Percentiles rank a stretch among this genome's conserved stretches.
Evolutionary conservation across 1,140 invertebrate genomes (phyloP).

Genomic region (Paraescarpia echinospica): DNA sequence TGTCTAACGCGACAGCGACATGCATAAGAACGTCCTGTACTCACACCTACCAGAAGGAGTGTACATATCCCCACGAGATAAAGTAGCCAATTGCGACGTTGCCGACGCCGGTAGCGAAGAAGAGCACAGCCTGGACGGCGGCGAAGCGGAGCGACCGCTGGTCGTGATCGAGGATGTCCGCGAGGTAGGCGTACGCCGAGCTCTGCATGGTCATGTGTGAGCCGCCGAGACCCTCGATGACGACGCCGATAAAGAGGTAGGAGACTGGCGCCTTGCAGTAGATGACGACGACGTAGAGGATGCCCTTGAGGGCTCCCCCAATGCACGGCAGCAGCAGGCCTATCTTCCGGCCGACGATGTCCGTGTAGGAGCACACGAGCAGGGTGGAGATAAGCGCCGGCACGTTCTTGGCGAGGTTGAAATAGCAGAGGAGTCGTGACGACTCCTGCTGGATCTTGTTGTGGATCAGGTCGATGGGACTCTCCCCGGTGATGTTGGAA

Average conservation of each 20-base stretch:
- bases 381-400: slow-evolving; percentile 9
- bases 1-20: not conserved
- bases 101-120: not conserved
- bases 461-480: not conserved
- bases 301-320: slow-evolving; percentile 5
- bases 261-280: not conserved
- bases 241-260: not conserved
- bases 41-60: not conserved
- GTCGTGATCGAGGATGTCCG: not conserved
- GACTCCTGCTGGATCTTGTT: not conserved
- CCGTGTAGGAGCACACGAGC: slow-evolving; percentile 1
- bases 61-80: not conserved
- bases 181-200: slow-evolving; percentile 19
- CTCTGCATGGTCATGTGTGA: slow-evolving; percentile 16
- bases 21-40: not conserved
- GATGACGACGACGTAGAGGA: slow-evolving; percentile 13
- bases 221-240: slow-evolving; percentile 7
- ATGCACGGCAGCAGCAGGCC: slow-evolving; percentile 12
- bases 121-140: not conserved
- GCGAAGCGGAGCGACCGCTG: not conserved
- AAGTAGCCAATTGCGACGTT: slow-evolving; percentile 11
- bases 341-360: not conserved
- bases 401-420: slow-evolving; percentile 9
- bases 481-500: not conserved
- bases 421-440: not conserved